phyloP scores from a whole-genome alignment of 2,888 invertebrate species.

The Mayetiola destructor region DNA sequence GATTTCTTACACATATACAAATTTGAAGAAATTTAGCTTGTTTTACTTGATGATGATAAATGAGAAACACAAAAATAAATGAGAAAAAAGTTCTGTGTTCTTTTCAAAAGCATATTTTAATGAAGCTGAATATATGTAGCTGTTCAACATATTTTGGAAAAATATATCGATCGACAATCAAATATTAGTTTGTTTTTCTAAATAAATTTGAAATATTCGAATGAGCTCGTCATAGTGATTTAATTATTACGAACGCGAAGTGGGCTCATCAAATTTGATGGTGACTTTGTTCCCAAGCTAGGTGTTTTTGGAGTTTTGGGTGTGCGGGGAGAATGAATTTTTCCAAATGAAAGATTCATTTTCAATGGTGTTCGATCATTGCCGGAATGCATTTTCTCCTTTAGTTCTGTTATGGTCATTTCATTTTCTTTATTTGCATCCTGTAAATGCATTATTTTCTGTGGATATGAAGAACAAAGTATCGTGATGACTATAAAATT shows the following conservation, averaged over 20 bases:
- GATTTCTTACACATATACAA: no score
- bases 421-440: conserved; percentile 19
- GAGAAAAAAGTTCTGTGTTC: no score
- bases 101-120: no score
- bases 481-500: background rate
- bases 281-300: conserved; percentile 28
- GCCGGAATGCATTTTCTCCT: conserved; percentile 17
- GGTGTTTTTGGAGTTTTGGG: conserved; percentile 30
- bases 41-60: no score
- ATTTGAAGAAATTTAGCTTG: no score
- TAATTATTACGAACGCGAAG: background rate
- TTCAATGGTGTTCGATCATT: conserved; percentile 13
- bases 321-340: conserved; percentile 7
- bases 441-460: conserved; percentile 20
- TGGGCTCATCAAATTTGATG: conserved; percentile 17
- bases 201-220: no score
- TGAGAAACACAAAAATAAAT: no score
- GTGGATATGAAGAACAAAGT: conserved; percentile 1
- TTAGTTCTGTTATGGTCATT: conserved; percentile 18
- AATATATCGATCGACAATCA: no score
- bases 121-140: no score
- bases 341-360: background rate
- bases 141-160: no score
- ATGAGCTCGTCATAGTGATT: no score
- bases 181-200: no score